These are phyloP conservation scores for Phragmatobia fuliginosa DNA, from an alignment of 2,888 invertebrate genomes.

Conservation along the genomic window DNA sequence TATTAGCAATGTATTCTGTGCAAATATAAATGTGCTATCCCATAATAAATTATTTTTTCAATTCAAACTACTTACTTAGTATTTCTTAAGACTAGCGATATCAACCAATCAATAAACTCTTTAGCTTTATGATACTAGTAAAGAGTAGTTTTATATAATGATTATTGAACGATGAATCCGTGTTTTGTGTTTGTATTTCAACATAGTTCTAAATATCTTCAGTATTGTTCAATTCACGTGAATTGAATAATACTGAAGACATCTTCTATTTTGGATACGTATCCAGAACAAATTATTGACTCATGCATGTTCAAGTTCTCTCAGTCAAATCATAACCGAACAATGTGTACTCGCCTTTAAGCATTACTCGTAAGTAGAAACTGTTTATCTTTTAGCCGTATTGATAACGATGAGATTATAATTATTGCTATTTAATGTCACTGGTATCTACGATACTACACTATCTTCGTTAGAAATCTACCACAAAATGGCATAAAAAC, in stretches of 20 bases:
- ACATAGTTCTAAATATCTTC: not conserved
- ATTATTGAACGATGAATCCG: not conserved
- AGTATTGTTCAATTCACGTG: not conserved
- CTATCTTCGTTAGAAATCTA: not conserved
- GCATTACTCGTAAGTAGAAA: not conserved
- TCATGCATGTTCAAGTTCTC: not conserved
- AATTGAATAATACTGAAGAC: too few relatives aligned
- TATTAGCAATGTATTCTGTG: too few relatives aligned
- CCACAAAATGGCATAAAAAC: not conserved
- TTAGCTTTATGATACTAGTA: too few relatives aligned
- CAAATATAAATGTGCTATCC: too few relatives aligned
- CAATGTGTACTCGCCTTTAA: not conserved
- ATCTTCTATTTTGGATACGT: too few relatives aligned
- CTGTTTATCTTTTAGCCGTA: not conserved
- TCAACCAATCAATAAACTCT: too few relatives aligned
- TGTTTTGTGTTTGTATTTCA: not conserved
- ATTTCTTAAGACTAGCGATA: too few relatives aligned
- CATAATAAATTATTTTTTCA: too few relatives aligned
- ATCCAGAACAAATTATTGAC: not conserved
- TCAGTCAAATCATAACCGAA: not conserved
- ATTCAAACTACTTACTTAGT: too few relatives aligned
- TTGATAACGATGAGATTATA: not conserved
- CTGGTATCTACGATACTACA: not conserved
- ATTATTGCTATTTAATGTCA: slow-evolving; percentile 5
- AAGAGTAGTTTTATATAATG: not conserved